Base-by-base conservation (phyloP, 2,888 invertebrate species). In the Caenorhabditis sp. region DNA sequence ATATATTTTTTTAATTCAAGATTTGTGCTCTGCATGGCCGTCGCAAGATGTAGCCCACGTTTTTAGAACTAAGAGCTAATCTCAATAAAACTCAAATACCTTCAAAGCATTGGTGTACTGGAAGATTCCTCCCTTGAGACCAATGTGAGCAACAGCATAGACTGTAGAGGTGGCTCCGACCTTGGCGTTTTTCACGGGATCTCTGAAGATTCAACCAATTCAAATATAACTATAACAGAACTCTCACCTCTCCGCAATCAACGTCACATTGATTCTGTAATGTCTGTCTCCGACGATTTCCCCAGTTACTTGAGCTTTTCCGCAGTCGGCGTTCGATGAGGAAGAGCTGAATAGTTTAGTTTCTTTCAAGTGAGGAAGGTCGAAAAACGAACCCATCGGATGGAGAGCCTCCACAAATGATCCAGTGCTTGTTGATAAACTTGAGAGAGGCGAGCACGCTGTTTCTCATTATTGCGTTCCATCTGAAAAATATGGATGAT, bases 341-440 rank as follows among this genome's bases (percentile, higher is more conserved):
- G 75, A 35, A 12, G 56, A n/a, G 2, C 76, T 76, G 66, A 47
- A 75, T 4, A 6, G 31, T 10, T 14, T 16, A 14, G 12, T 44
- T 44, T 44, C 14, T 44, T 14, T 4, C 2, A 44, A 47, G 19
- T n/a, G n/a, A 47, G 47, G 1, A n/a, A 10, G 2, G 6, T 38
- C 12, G 8, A 38, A 38, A 38, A 38, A 38, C 38, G 2, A 2
- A 87, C 86, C 84, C 79, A 51, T 87, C 86, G 10, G 77, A 68
- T 22, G 85, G 84, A 26, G 83, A 75, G 70, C 86, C 85, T 31
- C 89, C 89, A 54, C 88, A 88, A 59, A 89, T 88, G n/a, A 87
- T 81, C 90, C 90, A 90, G 73, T 90, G 91, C 77, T 91, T 91
- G 85, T 91, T 90, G 86, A 91, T 90, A 80, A 91, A 91, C 2